phyloP scores from a whole-genome alignment of 2,888 invertebrate species.

The Neoscelio sp. region DNA sequence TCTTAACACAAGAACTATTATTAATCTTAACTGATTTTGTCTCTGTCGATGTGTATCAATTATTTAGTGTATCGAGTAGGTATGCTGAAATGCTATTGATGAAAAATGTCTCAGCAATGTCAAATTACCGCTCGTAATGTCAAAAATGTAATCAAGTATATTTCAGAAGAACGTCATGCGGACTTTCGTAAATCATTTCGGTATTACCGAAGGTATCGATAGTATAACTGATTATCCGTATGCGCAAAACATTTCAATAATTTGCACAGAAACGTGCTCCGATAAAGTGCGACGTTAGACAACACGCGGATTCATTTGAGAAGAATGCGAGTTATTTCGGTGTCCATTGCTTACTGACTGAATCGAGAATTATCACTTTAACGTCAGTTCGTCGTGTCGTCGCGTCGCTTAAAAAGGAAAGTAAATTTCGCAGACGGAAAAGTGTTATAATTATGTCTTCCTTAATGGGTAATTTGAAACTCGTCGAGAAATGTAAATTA shows the following conservation, averaged over 20 bases:
- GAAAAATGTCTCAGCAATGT: background rate
- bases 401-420: no score
- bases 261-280: constrained; percentile 33
- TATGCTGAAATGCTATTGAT: background rate
- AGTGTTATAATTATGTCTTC: no score
- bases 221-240: constrained; percentile 32
- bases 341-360: constrained; percentile 28
- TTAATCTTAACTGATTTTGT: no score
- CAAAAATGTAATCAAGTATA: constrained; percentile 22
- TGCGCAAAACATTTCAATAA: constrained; percentile 52
- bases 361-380: background rate
- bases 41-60: no score
- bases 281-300: constrained; percentile 32
- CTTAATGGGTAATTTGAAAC: no score
- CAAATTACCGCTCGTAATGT: constrained; percentile 10
- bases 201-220: constrained; percentile 13
- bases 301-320: constrained; percentile 42
- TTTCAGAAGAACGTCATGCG: constrained; percentile 12
- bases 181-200: constrained; percentile 16
- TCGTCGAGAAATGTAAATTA: no score
- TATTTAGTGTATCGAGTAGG: no score
- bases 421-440: no score
- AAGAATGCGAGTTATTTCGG: constrained; percentile 37
- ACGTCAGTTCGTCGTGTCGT: no score
- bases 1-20: no score